These are phyloP conservation scores for Prosapia bicincta DNA, from an alignment of 2,888 invertebrate species.

Conservation along the genomic window DNA sequence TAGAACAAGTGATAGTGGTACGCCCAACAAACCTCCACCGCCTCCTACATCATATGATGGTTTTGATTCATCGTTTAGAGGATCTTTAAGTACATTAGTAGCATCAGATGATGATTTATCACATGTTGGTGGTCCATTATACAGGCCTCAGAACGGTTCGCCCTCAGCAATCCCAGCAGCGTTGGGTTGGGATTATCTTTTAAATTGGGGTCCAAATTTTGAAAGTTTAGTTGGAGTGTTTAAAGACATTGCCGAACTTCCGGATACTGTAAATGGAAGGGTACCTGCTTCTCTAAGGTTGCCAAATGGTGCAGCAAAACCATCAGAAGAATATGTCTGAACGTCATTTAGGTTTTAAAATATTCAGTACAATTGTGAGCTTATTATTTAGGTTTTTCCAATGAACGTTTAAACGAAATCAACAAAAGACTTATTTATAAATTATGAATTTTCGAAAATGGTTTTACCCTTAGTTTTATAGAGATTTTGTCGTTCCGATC, in stretches of 20 bases:
- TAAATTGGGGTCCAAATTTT: constrained; percentile 96
- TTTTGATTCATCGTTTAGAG: constrained; percentile 91
- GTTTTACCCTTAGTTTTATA: constrained; percentile 21
- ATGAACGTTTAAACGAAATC: constrained; percentile 3
- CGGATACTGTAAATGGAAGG: constrained; percentile 73
- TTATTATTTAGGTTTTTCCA: constrained; percentile 4
- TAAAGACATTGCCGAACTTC: constrained; percentile 92
- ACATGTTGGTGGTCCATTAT: constrained; percentile 71
- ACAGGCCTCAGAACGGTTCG: constrained; percentile 75
- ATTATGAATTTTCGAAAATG: constrained; percentile 12
- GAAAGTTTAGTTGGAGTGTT: constrained; percentile 94
- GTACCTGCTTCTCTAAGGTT: constrained; percentile 71
- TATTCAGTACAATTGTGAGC: constrained; percentile 25
- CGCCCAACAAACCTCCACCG: constrained; percentile 56
- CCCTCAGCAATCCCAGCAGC: constrained; percentile 66
- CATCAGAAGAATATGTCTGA: constrained; percentile 87
- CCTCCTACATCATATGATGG: constrained; percentile 78
- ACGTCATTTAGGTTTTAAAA: constrained; percentile 8
- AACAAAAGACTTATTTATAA: constrained; percentile 8
- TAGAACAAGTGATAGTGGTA: constrained; percentile 31
- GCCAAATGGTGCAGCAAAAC: constrained; percentile 75
- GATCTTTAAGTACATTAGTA: constrained; percentile 88
- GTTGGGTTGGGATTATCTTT: constrained; percentile 88
- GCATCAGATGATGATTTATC: constrained; percentile 90
- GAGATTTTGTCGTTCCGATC: constrained; percentile 22